phyloP scores from a whole-genome alignment of 2,797 vertebrate species.

The Sebastes steindachneri region DNA sequence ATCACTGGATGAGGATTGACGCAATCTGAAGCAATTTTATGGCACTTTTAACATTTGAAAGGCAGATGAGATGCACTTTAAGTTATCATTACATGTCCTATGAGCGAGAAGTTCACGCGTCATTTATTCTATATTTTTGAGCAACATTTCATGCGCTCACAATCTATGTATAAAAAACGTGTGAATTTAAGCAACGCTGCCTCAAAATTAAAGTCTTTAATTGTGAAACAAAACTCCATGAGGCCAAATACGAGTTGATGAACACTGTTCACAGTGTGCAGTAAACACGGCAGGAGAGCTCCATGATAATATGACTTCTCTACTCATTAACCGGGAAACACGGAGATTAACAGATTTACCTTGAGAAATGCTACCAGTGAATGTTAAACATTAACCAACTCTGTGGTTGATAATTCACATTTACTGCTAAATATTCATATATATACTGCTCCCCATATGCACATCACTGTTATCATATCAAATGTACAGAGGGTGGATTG shows the following conservation, averaged over 20 bases:
- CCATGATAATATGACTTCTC: conserved; percentile 24
- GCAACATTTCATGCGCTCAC: neutral
- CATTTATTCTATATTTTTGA: neutral
- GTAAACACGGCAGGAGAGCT: conserved; percentile 27
- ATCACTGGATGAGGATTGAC: neutral
- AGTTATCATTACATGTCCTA: neutral
- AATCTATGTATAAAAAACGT: neutral
- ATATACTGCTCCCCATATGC: neutral
- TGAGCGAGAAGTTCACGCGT: neutral
- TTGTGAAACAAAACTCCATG: conserved; percentile 31
- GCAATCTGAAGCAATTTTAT: neutral
- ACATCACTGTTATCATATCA: conserved; percentile 9
- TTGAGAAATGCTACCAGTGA: conserved; percentile 28
- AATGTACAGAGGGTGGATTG: conserved; percentile 5
- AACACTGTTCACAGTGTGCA: conserved; percentile 28
- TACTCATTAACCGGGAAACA: conserved; percentile 24
- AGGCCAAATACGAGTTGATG: conserved; percentile 9
- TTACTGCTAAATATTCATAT: conserved; percentile 15
- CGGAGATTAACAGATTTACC: conserved; percentile 31
- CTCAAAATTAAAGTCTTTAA: conserved; percentile 15
- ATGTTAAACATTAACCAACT: conserved; percentile 6
- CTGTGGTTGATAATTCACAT: conserved; percentile 4
- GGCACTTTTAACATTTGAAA: neutral
- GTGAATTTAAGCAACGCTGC: neutral
- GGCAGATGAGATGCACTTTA: neutral